These are phyloP conservation scores for Orchesella flavescens DNA, from an alignment of 2,888 invertebrate species.

Conservation along the genomic window DNA sequence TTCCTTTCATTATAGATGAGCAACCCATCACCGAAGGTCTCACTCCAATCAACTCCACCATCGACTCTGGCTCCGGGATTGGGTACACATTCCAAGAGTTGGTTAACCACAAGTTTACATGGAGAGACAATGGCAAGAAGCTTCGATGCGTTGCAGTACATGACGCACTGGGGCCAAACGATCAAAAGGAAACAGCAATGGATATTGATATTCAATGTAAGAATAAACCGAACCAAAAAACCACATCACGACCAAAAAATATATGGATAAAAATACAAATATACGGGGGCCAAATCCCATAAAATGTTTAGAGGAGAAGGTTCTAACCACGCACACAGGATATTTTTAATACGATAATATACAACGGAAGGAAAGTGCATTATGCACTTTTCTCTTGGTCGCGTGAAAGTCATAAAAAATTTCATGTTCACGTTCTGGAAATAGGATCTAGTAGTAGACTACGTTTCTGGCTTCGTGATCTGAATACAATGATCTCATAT, in stretches of 20 bases:
- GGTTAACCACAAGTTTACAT: slow-evolving; percentile 61
- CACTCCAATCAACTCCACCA: slow-evolving; percentile 56
- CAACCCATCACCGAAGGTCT: slow-evolving; percentile 64
- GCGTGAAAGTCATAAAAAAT: slow-evolving; percentile 56
- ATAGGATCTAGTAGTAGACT: too few relatives aligned
- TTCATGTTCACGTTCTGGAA: background rate
- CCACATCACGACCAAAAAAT: background rate
- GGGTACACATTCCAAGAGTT: slow-evolving; percentile 67
- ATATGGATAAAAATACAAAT: background rate
- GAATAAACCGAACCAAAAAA: slow-evolving; percentile 12
- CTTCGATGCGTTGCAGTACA: slow-evolving; percentile 68
- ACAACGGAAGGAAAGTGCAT: slow-evolving; percentile 18
- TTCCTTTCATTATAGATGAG: slow-evolving; percentile 57
- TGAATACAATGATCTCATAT: slow-evolving; percentile 47
- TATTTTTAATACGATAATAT: slow-evolving; percentile 19
- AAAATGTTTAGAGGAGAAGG: background rate
- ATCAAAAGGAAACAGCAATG: slow-evolving; percentile 59
- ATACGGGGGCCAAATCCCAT: background rate
- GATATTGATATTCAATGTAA: slow-evolving; percentile 68
- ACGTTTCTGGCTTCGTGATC: slow-evolving; percentile 36
- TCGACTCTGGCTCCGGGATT: slow-evolving; percentile 22
- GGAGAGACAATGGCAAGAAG: slow-evolving; percentile 69
- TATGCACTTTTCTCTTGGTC: slow-evolving; percentile 31
- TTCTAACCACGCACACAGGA: background rate
- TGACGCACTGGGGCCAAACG: slow-evolving; percentile 65